Evolutionary conservation across 2,797 vertebrate species (phyloP), one percentile per base, ranked within the genome.

Genomic region (Spheniscus humboldti): DNA sequence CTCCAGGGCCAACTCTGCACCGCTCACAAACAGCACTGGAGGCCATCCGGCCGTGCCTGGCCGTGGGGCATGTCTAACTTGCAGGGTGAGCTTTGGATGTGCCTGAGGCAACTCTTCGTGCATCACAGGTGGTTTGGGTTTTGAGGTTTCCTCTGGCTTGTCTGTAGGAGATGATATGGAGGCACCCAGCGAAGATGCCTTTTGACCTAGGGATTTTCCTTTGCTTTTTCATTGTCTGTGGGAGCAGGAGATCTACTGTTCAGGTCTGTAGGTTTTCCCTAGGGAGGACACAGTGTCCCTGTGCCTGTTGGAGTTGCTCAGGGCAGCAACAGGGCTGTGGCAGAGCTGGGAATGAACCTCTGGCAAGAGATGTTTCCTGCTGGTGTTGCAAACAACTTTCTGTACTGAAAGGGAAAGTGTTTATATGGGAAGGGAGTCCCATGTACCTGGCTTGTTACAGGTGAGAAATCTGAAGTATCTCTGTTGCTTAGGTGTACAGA

Each of bases 21-120:
- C 2, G 18, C 53, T 72, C n/a, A 18, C 27, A 20, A 41, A 37
- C 23, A n/a, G n/a, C 10, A 0, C 2, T 50, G 27, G 39, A 55
- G 48, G 43, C 22, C 31, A 7, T 27, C 48, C 2, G 6, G 1
- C 1, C 0, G 4, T 55, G 56, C 48, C n/a, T 52, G 60, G 16
- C 82, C 48, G 4, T 37, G 35, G 69, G 60, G 19, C 7, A 6
- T 5, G 6, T 18, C 79, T 19, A 18, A 37, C 41, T n/a, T 39
- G 47, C 22, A 62, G 64, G 22, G 14, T 73, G 59, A 74, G 64
- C 20, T 78, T 41, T 23, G 66, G 28, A 27, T 4, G 0, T 25
- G 35, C 30, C 33, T 18, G 28, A 71, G 45, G 48, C 0, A 1
- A 22, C 53, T 56, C 56, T 63, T 47, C 0, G 4, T 39, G 72